Conservation (phyloP, 2,888 invertebrate genomes). For the Amphipoea lucens region DNA sequence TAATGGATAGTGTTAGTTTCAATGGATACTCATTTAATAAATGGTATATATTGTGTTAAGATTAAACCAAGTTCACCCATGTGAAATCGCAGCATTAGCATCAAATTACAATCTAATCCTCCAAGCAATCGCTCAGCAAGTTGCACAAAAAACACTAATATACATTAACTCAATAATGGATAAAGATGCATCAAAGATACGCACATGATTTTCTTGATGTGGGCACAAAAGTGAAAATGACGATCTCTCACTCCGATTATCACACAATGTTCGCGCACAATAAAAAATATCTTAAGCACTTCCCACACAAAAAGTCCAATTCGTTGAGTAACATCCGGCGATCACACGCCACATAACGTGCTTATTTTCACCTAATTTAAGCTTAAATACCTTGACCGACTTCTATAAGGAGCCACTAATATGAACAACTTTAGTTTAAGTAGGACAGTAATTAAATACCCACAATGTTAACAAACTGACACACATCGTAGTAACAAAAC, state of each 20-base stretch:
- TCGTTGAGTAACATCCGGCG: conserved; percentile 76
- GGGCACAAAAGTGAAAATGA: conserved; percentile 84
- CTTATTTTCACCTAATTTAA: conserved; percentile 79
- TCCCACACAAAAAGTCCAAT: conserved; percentile 80
- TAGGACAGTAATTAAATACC: conserved; percentile 70
- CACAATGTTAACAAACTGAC: conserved; percentile 64
- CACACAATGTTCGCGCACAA: conserved; percentile 77
- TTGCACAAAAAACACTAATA: conserved; percentile 41
- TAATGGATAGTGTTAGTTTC: conserved; percentile 16
- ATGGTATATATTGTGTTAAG: conserved; percentile 47
- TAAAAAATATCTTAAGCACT: conserved; percentile 77
- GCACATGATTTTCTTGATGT: conserved; percentile 70
- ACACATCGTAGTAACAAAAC: conserved; percentile 35
- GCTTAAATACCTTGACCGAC: conserved; percentile 80
- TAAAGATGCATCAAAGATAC: conserved; percentile 57
- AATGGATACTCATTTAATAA: conserved; percentile 36
- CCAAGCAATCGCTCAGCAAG: conserved; percentile 43
- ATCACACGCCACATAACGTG: conserved; percentile 74
- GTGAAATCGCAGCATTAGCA: conserved; percentile 56
- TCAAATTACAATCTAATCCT: conserved; percentile 63
- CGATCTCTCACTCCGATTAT: conserved; percentile 83
- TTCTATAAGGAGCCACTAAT: conserved; percentile 69
- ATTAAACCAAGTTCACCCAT: conserved; percentile 56
- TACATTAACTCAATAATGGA: conserved; percentile 53
- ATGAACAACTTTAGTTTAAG: conserved; percentile 66